Evolutionary conservation across 1,140 invertebrate genomes (phyloP).

Genomic region (Panagrolaimus sp.): DNA sequence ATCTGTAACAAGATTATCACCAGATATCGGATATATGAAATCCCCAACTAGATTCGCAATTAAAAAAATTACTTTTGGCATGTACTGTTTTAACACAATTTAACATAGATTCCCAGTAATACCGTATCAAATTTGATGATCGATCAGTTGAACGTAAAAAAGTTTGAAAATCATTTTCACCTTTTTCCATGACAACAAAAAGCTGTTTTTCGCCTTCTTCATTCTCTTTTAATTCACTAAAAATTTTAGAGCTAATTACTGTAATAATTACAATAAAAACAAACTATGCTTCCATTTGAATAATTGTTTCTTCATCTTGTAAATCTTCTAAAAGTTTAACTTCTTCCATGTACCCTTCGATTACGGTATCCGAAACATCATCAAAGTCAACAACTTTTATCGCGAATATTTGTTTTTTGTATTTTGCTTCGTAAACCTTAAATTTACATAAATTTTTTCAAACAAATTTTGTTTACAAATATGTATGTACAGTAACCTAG

Average conservation of each 20-base stretch:
- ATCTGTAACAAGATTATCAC: conserved; percentile 68
- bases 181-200: conserved; percentile 83
- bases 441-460: too few species aligned
- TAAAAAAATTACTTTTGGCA: conserved; percentile 68
- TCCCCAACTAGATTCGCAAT: not conserved
- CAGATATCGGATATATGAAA: not conserved
- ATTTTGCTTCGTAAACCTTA: not conserved
- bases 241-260: conserved; percentile 13
- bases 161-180: conserved; percentile 78
- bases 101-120: conserved; percentile 90
- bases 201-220: conserved; percentile 64
- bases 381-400: conserved; percentile 68
- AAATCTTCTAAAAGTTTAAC: conserved; percentile 76
- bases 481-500: too few species aligned
- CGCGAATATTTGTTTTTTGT: conserved; percentile 26
- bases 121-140: conserved; percentile 69
- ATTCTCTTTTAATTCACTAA: conserved; percentile 58
- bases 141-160: conserved; percentile 66
- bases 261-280: conserved; percentile 65
- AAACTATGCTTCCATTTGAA: conserved; percentile 82
- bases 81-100: conserved; percentile 84
- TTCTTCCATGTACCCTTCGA: conserved; percentile 81
- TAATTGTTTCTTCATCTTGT: conserved; percentile 74
- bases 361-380: conserved; percentile 69
- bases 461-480: too few species aligned